Base-by-base conservation (phyloP, 2,888 invertebrate species). In the Cataglyphis cursor region DNA sequence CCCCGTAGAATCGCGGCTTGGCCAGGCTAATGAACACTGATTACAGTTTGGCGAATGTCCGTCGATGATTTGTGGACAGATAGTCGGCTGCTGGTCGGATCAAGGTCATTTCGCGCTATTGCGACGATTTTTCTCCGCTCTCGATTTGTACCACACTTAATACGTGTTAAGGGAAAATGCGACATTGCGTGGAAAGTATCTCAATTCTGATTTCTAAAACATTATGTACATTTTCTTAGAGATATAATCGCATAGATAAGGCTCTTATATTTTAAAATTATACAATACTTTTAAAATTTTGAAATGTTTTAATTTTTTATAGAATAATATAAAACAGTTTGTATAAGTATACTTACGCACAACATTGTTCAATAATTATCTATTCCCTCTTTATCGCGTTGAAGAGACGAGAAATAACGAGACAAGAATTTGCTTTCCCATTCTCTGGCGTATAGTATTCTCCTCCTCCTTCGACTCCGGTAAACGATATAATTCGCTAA, bases 1-100 rank as follows among this genome's bases (percentile, higher is more conserved):
- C 90, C 91, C 90, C 80, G 87, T 86, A 81, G 88, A 89, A 90
- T 90, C 91, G 90, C 90, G 92, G 90, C 91, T 90, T 92, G 91
- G 83, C 90, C 88, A 90, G 87, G 83, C 92, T 94, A 94, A 94
- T 94, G 93, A 94, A 94, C 94, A 94, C 94, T 94, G 94, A 94
- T 94, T 94, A 93, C 92, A 91, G 92, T 93, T 92, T 89, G 90
- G 86, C 90, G 89, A 88, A 83, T 73, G 90, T 87, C 89, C 90
- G 90, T 90, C 88, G 92, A 93, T 93, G 92, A 93, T 93, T 93
- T 93, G 92, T 92, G 85, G 88, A 51, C 24, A 74, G 80, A 66
- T 84, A 76, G 87, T 85, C 81, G 51, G 59, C 57, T 28, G 44
- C 54, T 64, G 68, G 62, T 76, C 61, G 41, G 6, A n/a, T 41